Conservation (phyloP, 2,888 invertebrate genomes). For the Cactoblastis cactorum region DNA sequence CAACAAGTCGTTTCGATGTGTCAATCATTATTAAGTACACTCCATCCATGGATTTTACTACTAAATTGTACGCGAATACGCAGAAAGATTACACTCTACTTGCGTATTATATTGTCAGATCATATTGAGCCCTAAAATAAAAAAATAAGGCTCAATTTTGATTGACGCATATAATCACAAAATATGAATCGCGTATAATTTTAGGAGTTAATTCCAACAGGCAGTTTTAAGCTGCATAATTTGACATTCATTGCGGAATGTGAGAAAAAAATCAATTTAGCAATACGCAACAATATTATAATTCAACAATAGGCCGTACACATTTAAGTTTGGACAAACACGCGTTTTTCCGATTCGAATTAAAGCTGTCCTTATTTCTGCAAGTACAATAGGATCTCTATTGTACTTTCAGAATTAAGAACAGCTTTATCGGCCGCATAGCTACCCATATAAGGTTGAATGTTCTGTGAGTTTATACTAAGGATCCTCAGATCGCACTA, state of each 20-base stretch:
- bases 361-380: background rate
- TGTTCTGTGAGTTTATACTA: too few relatives aligned
- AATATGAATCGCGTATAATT: background rate
- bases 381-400: background rate
- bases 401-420: too few relatives aligned
- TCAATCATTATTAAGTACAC: conserved; percentile 4
- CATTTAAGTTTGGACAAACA: background rate
- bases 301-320: conserved; percentile 24
- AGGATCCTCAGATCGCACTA: too few relatives aligned
- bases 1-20: conserved; percentile 9
- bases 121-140: background rate
- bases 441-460: too few relatives aligned
- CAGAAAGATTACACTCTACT: too few relatives aligned
- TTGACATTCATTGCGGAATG: conserved; percentile 40
- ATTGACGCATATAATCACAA: background rate
- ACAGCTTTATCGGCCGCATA: too few relatives aligned
- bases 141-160: background rate
- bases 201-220: background rate
- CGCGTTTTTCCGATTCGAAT: background rate
- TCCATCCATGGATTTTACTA: background rate
- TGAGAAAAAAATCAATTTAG: conserved; percentile 24
- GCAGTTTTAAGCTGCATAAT: background rate
- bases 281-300: conserved; percentile 18
- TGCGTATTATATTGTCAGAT: background rate
- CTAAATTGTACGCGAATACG: background rate